A percentile compares a stretch with the other conserved stretches of the same genome.
Conservation (phyloP, 1,140 invertebrate genomes). For the Gonioctena quinquepunctata region DNA sequence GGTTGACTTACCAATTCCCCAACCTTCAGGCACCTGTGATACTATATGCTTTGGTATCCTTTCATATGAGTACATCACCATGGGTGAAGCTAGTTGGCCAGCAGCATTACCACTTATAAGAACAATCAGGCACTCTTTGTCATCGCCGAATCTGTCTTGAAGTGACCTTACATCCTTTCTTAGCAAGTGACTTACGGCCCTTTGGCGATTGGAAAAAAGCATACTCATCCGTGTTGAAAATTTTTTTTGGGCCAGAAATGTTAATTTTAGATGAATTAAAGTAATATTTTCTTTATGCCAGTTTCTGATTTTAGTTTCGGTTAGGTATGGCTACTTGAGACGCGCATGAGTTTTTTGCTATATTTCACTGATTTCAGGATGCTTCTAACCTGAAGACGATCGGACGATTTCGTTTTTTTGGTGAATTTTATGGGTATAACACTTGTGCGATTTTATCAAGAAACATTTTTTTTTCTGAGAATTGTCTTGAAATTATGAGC, state of each 20-base stretch:
- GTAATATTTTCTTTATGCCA: too few species aligned
- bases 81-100: slow-evolving; percentile 10
- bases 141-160: not conserved
- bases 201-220: not conserved
- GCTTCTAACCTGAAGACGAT: too few species aligned
- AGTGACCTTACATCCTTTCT: not conserved
- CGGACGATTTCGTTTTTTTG: too few species aligned
- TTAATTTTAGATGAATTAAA: not conserved
- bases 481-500: too few species aligned
- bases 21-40: slow-evolving; percentile 38
- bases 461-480: too few species aligned
- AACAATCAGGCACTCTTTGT: not conserved
- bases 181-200: not conserved
- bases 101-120: slow-evolving; percentile 12
- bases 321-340: too few species aligned
- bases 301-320: too few species aligned
- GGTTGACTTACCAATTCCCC: slow-evolving; percentile 49
- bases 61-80: slow-evolving; percentile 13
- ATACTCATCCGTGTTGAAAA: not conserved
- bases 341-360: too few species aligned
- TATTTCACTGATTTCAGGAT: too few species aligned
- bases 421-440: too few species aligned
- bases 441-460: too few species aligned
- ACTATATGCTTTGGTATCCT: not conserved
- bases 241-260: not conserved